Conservation (phyloP, 2,797 vertebrate species). For the Paratrypauchen microcephalus region DNA sequence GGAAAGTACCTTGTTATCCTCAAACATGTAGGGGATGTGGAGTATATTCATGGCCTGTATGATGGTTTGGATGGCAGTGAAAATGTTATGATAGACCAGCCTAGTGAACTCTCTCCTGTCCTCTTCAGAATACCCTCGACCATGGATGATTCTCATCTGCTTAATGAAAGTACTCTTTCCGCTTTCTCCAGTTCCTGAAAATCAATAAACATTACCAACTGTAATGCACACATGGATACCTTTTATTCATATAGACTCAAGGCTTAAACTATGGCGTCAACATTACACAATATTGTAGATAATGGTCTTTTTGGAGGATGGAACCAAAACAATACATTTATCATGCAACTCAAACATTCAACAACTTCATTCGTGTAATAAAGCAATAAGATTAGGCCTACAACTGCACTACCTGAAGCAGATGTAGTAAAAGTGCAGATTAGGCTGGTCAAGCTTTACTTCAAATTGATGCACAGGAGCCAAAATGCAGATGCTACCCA, state of each 20-base stretch:
- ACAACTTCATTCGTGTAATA: background rate
- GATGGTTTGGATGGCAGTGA: constrained; percentile 96
- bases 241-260: background rate
- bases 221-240: background rate
- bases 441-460: background rate
- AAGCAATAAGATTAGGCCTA: background rate
- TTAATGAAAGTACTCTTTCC: constrained; percentile 98
- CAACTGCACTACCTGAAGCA: background rate
- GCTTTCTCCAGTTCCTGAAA: constrained; percentile 92
- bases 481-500: background rate
- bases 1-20: constrained; percentile 86
- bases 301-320: background rate
- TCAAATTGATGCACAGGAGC: background rate
- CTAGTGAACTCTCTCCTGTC: constrained; percentile 90
- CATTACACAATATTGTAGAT: background rate
- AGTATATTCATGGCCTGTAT: constrained; percentile 91
- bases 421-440: too few relatives aligned
- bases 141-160: constrained; percentile 98
- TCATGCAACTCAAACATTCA: background rate
- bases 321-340: background rate
- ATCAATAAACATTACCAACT: constrained; percentile 13
- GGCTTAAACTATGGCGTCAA: background rate
- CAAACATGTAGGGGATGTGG: constrained; percentile 90
- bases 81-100: constrained; percentile 96
- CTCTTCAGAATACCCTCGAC: constrained; percentile 93